Percentiles rank a stretch among this genome's conserved stretches.
These are phyloP conservation scores for Lethenteron camtschaticum DNA, from an alignment of 2,113 vertebrate species.

Conservation along the genomic window DNA sequence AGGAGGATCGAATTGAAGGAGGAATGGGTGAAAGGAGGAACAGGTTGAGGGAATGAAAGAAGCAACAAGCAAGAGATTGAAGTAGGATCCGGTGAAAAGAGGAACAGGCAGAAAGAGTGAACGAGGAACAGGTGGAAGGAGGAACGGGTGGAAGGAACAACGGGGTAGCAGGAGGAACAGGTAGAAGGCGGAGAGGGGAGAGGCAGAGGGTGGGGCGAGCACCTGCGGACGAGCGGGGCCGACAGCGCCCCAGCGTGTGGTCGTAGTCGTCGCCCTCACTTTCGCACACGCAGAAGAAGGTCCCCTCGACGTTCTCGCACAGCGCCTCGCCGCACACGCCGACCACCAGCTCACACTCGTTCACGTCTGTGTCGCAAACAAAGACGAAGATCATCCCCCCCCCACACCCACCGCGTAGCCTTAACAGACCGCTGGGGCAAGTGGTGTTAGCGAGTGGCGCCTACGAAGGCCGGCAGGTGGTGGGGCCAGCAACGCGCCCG, in stretches of 20 bases:
- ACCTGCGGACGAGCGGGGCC: no score
- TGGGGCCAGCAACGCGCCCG: no score
- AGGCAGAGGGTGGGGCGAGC: no score
- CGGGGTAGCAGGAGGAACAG: no score
- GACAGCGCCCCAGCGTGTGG: no score
- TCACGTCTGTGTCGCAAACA: conserved; percentile 39
- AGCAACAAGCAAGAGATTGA: not conserved
- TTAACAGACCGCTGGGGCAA: no score
- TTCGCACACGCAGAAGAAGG: conserved; percentile 58
- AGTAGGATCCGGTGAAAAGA: not conserved
- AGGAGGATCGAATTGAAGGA: no score
- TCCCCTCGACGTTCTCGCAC: conserved; percentile 66
- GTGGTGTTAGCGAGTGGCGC: no score
- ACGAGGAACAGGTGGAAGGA: not conserved
- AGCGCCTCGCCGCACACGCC: conserved; percentile 73
- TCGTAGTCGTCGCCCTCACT: conserved; percentile 42
- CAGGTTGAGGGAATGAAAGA: not conserved
- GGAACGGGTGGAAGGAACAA: not conserved
- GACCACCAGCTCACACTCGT: conserved; percentile 72
- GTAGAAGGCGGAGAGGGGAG: no score
- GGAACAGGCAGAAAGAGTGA: not conserved
- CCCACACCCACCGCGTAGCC: no score
- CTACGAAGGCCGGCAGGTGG: no score
- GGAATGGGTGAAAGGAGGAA: not conserved
- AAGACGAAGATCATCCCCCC: no score